Percentiles rank a stretch among this genome's conserved stretches.
These are phyloP conservation scores for Nixonia krombeini DNA, from an alignment of 1,140 invertebrate genomes.

Conservation along the genomic window DNA sequence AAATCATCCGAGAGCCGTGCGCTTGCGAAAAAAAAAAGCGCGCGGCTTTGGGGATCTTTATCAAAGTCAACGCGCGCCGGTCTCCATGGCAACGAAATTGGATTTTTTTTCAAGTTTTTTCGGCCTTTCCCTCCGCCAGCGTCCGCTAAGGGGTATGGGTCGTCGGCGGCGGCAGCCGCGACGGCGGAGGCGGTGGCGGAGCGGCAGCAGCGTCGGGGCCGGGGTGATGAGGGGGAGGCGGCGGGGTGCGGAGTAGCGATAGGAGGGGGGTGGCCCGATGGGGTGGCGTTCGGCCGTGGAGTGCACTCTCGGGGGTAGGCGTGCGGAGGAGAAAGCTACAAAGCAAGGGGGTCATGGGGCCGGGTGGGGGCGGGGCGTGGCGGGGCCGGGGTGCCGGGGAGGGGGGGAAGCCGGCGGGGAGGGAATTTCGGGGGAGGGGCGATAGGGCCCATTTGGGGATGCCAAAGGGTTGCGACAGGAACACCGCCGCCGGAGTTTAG, in stretches of 20 bases:
- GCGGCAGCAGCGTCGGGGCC: slow-evolving; percentile 23
- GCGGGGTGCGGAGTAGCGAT: slow-evolving; percentile 2
- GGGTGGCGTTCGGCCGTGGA: too few relatives aligned
- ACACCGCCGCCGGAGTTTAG: too few relatives aligned
- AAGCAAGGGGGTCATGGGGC: too few relatives aligned
- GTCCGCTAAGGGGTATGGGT: slow-evolving; percentile 2
- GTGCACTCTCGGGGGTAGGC: slow-evolving; percentile 19
- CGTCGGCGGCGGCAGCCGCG: too few relatives aligned
- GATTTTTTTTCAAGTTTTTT: slow-evolving; percentile 72
- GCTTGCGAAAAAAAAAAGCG: slow-evolving; percentile 30
- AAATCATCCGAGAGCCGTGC: too few relatives aligned
- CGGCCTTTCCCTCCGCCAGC: slow-evolving; percentile 61
- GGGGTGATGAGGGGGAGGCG: slow-evolving; percentile 27
- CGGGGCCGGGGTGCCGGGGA: too few relatives aligned
- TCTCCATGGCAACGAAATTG: slow-evolving; percentile 71
- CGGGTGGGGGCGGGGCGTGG: too few relatives aligned
- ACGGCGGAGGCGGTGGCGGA: slow-evolving; percentile 5
- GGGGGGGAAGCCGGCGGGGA: too few relatives aligned
- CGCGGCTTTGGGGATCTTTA: slow-evolving; percentile 61
- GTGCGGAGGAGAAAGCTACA: slow-evolving; percentile 25
- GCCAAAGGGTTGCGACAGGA: slow-evolving; percentile 26
- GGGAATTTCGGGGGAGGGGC: too few relatives aligned
- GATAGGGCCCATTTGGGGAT: too few relatives aligned
- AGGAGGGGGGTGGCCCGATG: too few relatives aligned
- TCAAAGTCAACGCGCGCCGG: slow-evolving; percentile 70